Evolutionary conservation across 2,797 vertebrate genomes (phyloP).

Genomic region (Anguilla anguilla): DNA sequence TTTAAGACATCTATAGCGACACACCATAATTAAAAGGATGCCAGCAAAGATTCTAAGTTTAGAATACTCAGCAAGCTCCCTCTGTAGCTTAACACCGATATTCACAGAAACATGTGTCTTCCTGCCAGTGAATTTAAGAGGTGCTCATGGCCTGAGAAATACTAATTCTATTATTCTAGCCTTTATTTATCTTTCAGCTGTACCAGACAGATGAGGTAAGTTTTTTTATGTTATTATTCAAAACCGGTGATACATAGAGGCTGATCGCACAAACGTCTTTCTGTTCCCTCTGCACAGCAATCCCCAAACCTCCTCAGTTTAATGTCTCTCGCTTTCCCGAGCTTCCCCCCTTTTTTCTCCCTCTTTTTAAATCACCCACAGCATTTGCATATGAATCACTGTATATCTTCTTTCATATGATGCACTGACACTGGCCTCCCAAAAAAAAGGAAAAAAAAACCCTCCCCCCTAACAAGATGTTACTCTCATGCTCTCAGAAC

Average conservation of each 20-base stretch:
- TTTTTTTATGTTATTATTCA: slow-evolving; percentile 94
- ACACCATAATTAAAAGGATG: slow-evolving; percentile 82
- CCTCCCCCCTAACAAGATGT: slow-evolving; percentile 61
- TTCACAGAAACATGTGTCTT: slow-evolving; percentile 99
- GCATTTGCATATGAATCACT: slow-evolving; percentile 85
- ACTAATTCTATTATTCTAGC: slow-evolving; percentile 95
- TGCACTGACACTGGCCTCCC: slow-evolving; percentile 78
- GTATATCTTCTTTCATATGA: slow-evolving; percentile 88
- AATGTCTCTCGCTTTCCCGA: slow-evolving; percentile 63
- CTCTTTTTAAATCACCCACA: slow-evolving; percentile 76
- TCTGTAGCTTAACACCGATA: slow-evolving; percentile 94
- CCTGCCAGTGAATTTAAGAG: slow-evolving; percentile 96
- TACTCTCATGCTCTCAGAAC: slow-evolving; percentile 62
- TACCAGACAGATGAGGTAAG: slow-evolving; percentile 98
- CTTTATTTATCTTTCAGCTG: slow-evolving; percentile 97
- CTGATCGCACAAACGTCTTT: slow-evolving; percentile 97
- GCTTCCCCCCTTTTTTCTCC: slow-evolving; percentile 10
- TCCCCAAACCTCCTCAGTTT: slow-evolving; percentile 77
- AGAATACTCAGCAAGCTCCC: slow-evolving; percentile 80
- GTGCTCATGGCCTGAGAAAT: slow-evolving; percentile 82
- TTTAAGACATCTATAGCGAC: slow-evolving; percentile 38
- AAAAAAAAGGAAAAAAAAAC: slow-evolving; percentile 48
- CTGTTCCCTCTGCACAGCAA: slow-evolving; percentile 77
- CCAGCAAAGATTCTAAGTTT: slow-evolving; percentile 85
- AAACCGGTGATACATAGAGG: slow-evolving; percentile 96